Conservation (phyloP, 2,113 vertebrate genomes). For the Amia ocellicauda region DNA sequence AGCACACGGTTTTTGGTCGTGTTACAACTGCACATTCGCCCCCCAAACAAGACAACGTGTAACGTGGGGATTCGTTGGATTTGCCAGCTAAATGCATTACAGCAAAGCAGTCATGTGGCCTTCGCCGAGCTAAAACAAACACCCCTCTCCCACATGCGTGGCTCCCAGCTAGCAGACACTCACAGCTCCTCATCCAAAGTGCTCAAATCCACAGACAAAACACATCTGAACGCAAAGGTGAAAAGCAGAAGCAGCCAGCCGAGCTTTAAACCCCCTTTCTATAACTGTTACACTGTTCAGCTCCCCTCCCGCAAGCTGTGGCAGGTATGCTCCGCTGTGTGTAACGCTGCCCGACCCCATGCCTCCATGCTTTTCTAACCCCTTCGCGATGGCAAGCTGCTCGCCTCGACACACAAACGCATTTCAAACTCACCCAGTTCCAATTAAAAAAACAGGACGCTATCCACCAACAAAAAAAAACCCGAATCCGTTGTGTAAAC, state of each 20-base stretch:
- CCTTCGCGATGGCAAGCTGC: too few species aligned
- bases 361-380: too few species aligned
- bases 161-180: constrained; percentile 31
- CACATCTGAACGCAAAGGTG: too few species aligned
- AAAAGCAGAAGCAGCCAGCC: too few species aligned
- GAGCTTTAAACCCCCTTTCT: too few species aligned
- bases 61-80: constrained; percentile 18
- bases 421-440: constrained; percentile 20
- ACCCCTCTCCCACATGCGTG: background rate
- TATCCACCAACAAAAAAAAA: constrained; percentile 12
- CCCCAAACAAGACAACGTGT: constrained; percentile 2
- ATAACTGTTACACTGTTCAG: too few species aligned
- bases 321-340: too few species aligned
- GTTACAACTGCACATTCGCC: too few species aligned
- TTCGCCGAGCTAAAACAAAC: too few species aligned
- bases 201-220: constrained; percentile 1
- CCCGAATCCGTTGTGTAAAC: constrained; percentile 14
- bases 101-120: constrained; percentile 35
- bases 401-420: background rate
- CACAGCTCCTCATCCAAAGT: constrained; percentile 17
- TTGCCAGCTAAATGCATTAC: constrained; percentile 31
- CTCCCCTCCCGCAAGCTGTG: too few species aligned
- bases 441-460: constrained; percentile 6
- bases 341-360: too few species aligned
- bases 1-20: too few species aligned